phyloP scores from a whole-genome alignment of 2,113 vertebrate genomes.

The Myrmophylax atrothorax region DNA sequence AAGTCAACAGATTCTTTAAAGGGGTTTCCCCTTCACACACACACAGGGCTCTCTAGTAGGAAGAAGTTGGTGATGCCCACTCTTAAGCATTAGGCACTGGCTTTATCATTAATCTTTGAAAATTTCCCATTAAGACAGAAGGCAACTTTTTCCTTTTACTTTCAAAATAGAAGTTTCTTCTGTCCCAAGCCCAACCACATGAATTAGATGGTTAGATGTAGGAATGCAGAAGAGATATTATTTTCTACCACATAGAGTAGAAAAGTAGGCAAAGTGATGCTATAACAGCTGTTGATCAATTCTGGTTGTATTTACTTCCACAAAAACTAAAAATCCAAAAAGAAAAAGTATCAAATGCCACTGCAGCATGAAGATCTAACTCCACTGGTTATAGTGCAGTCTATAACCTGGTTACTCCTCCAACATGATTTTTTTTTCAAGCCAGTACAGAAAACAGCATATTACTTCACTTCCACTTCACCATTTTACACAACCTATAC shows the following conservation, averaged over 20 bases:
- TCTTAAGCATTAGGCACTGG: not conserved
- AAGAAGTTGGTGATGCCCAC: fast-evolving
- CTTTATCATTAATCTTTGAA: not conserved
- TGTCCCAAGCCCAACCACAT: not conserved
- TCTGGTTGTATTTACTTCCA: not conserved
- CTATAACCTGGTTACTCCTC: not conserved
- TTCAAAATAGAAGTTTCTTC: not conserved
- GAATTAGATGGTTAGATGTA: not conserved
- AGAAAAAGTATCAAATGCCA: not conserved
- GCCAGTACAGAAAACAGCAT: not conserved
- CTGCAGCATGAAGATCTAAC: not conserved
- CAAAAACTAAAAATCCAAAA: not conserved
- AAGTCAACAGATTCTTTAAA: not conserved
- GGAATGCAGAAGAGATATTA: not conserved
- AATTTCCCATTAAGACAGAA: not conserved
- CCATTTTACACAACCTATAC: not conserved
- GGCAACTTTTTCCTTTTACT: not conserved
- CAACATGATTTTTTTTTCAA: not conserved
- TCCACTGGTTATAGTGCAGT: not conserved
- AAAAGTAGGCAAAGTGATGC: not conserved
- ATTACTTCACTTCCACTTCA: not conserved
- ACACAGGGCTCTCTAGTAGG: fast-evolving
- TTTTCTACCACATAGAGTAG: not conserved
- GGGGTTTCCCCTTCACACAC: not conserved
- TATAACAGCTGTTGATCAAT: not conserved